A percentile compares a stretch with the other conserved stretches of the same genome.
phyloP scores from a whole-genome alignment of 2,888 invertebrate genomes.

The Tanaodytes sp. region DNA sequence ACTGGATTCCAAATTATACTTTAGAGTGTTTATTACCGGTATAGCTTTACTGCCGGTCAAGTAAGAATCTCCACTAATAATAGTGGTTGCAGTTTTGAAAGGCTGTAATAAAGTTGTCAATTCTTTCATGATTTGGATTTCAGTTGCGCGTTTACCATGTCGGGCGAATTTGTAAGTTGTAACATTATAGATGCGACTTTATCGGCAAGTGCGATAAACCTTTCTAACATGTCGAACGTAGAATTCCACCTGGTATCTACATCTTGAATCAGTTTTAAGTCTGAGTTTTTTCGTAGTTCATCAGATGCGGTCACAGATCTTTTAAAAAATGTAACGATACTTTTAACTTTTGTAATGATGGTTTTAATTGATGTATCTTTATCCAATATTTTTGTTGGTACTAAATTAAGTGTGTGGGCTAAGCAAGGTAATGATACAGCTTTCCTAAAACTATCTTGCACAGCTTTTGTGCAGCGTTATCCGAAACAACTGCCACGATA shows the following conservation, averaged over 20 bases:
- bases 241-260: constrained; percentile 57
- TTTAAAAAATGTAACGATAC: constrained; percentile 56
- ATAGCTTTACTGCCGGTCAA: background rate
- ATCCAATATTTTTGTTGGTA: constrained; percentile 31
- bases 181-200: constrained; percentile 53
- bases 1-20: background rate
- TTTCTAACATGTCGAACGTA: constrained; percentile 45
- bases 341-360: constrained; percentile 30
- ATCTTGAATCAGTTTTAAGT: constrained; percentile 52
- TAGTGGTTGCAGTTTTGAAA: constrained; percentile 57
- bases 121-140: constrained; percentile 54
- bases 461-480: constrained; percentile 53
- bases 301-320: constrained; percentile 49
- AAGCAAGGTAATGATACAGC: constrained; percentile 50
- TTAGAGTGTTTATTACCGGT: background rate
- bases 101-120: constrained; percentile 54
- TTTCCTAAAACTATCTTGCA: constrained; percentile 48
- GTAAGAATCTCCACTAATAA: background rate
- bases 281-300: constrained; percentile 30
- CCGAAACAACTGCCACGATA: constrained; percentile 51
- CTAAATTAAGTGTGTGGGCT: constrained; percentile 53
- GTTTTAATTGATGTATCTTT: constrained; percentile 1
- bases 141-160: constrained; percentile 43
- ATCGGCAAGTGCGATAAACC: constrained; percentile 55
- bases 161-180: constrained; percentile 43